A percentile compares a stretch with the other conserved stretches of the same genome.
phyloP scores from a whole-genome alignment of 2,797 vertebrate species.

The Carapus acus region DNA sequence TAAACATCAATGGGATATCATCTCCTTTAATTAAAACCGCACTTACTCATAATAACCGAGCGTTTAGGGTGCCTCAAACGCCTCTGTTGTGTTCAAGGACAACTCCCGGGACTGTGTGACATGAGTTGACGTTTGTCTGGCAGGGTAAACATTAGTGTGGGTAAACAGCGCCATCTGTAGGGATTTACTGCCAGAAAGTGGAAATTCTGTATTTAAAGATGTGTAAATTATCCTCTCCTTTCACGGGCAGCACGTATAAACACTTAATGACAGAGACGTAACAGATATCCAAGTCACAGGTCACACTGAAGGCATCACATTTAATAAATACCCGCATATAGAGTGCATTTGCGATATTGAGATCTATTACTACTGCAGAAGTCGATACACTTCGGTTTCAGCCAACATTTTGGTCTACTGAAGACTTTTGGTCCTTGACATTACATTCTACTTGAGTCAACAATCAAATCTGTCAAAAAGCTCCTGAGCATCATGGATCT shows the following conservation, averaged over 20 bases:
- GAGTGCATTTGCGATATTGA: conserved; percentile 7
- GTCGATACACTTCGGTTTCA: conserved; percentile 21
- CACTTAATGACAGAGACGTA: too few species aligned
- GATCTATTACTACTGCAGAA: conserved; percentile 15
- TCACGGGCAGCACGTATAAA: too few species aligned
- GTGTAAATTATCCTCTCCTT: conserved; percentile 10
- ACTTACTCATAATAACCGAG: neutral
- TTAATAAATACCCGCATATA: conserved; percentile 63
- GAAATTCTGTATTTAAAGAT: neutral
- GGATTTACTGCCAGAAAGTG: conserved; percentile 4
- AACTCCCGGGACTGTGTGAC: too few species aligned
- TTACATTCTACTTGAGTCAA: conserved; percentile 64
- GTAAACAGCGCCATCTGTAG: conserved; percentile 47
- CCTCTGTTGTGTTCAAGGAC: conserved; percentile 21
- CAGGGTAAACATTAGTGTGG: too few species aligned
- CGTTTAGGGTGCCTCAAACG: neutral
- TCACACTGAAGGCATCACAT: conserved; percentile 45
- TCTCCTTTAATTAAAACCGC: too few species aligned
- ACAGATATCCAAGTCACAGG: conserved; percentile 13
- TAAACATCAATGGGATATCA: too few species aligned
- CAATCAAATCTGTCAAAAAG: conserved; percentile 62
- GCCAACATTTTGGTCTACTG: too few species aligned
- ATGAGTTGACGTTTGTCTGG: too few species aligned
- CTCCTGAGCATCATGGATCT: conserved; percentile 57
- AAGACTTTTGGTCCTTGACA: conserved; percentile 26